Conservation (phyloP, 1,140 invertebrate genomes). For the Drosophila aff. region DNA sequence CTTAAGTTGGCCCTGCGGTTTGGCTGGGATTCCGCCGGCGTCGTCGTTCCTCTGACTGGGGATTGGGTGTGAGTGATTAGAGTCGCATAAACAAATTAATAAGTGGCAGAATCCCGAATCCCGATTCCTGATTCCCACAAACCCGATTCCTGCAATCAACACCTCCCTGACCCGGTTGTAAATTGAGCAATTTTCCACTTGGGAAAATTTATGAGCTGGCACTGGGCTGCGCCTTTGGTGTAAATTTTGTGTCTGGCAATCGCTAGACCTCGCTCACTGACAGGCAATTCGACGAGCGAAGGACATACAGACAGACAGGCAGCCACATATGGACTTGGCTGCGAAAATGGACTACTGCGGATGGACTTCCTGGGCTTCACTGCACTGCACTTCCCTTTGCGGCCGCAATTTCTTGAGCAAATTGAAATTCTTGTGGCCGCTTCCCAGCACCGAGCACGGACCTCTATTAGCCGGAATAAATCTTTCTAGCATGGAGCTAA, state of each 20-base stretch:
- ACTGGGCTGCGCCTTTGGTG: constrained; percentile 33
- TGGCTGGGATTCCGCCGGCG: neutral
- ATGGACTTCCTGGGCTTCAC: constrained; percentile 12
- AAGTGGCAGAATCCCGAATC: constrained; percentile 20
- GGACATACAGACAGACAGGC: constrained; percentile 9
- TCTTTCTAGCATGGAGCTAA: constrained; percentile 23
- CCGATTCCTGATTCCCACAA: constrained; percentile 13
- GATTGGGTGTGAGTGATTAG: constrained; percentile 71
- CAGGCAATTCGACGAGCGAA: constrained; percentile 28
- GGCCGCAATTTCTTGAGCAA: constrained; percentile 57
- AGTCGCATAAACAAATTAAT: constrained; percentile 74
- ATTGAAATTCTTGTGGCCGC: constrained; percentile 61
- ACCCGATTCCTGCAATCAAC: constrained; percentile 49
- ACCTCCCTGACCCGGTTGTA: constrained; percentile 53
- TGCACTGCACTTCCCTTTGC: constrained; percentile 21
- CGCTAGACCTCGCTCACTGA: constrained; percentile 33
- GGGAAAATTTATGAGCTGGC: constrained; percentile 59
- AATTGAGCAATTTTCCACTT: constrained; percentile 70
- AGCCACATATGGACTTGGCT: constrained; percentile 14
- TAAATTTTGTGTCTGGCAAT: constrained; percentile 52
- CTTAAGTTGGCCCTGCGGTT: constrained; percentile 53
- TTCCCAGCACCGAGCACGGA: constrained; percentile 2
- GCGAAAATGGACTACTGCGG: constrained; percentile 4
- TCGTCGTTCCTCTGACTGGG: neutral
- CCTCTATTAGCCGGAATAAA: constrained; percentile 51